Evolutionary conservation across 2,113 vertebrate species (phyloP).

Genomic region (Polyodon spathula): DNA sequence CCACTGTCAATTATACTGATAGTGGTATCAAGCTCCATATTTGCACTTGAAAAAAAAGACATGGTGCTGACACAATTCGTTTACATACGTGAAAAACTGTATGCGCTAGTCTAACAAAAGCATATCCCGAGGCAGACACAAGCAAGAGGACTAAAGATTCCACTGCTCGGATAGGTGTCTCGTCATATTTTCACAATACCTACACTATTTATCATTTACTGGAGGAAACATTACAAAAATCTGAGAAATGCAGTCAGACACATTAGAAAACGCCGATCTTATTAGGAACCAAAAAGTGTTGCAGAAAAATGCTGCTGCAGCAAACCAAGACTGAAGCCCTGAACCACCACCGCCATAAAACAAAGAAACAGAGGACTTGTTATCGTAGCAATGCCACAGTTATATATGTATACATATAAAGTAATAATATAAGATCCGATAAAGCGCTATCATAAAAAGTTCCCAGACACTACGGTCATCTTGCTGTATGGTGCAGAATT

Average conservation of each 20-base stretch:
- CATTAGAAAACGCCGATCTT: conserved; percentile 30
- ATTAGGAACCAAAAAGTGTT: conserved; percentile 45
- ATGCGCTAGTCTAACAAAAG: too few species aligned
- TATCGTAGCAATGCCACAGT: conserved; percentile 9
- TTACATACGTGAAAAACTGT: too few species aligned
- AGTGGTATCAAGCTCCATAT: conserved; percentile 16
- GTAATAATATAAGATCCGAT: conserved; percentile 14
- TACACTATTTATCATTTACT: too few species aligned
- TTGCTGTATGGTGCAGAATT: conserved; percentile 36
- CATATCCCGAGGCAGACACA: too few species aligned
- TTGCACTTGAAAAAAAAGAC: conserved; percentile 15
- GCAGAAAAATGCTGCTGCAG: conserved; percentile 51
- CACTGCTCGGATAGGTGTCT: too few species aligned
- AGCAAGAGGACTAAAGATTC: too few species aligned
- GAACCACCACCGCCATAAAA: conserved; percentile 22
- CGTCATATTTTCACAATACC: too few species aligned
- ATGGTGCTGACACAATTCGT: too few species aligned
- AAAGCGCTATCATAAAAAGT: conserved; percentile 38
- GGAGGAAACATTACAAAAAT: too few species aligned
- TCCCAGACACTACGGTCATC: conserved; percentile 35
- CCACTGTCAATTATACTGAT: neutral
- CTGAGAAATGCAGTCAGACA: conserved; percentile 31
- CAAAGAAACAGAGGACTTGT: conserved; percentile 6
- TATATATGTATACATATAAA: conserved; percentile 10
- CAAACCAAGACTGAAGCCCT: conserved; percentile 41